These are phyloP conservation scores for Crossaster papposus DNA, from an alignment of 53 echinoderm and acorn worm genomes.

Conservation along the genomic window DNA sequence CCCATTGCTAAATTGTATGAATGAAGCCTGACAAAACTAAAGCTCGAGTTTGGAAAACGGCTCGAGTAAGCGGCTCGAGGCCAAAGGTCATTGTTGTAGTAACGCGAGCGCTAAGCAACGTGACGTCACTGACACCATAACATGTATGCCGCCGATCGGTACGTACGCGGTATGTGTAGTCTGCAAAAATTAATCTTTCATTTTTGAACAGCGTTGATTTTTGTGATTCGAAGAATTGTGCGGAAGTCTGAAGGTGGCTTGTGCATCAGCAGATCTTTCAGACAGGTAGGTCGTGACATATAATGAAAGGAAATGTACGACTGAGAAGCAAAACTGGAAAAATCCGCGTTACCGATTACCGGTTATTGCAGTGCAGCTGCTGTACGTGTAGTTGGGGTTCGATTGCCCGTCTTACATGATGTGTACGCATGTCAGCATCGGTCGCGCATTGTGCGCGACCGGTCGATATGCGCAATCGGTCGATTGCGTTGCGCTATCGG, in stretches of 20 bases:
- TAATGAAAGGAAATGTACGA: background rate
- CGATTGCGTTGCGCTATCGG: no score
- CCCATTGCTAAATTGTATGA: no score
- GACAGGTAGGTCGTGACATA: constrained; percentile 1
- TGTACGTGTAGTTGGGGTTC: no score
- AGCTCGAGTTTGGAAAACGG: no score
- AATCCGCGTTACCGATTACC: no score
- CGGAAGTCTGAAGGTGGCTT: background rate
- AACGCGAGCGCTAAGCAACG: constrained; percentile 73
- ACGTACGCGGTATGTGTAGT: background rate
- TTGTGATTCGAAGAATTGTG: background rate
- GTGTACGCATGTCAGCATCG: no score
- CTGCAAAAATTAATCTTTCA: background rate
- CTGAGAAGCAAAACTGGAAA: background rate
- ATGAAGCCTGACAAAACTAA: no score
- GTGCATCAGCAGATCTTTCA: background rate
- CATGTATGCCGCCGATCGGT: background rate
- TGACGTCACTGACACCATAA: constrained; percentile 79
- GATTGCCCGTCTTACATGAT: no score
- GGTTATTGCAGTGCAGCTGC: no score
- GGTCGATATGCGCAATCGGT: no score
- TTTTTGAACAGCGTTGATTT: background rate
- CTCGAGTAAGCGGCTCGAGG: background rate
- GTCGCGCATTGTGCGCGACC: no score
- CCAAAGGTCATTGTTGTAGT: constrained; percentile 31